phyloP scores from a whole-genome alignment of 2,113 vertebrate genomes.

The Carassius gibelio region DNA sequence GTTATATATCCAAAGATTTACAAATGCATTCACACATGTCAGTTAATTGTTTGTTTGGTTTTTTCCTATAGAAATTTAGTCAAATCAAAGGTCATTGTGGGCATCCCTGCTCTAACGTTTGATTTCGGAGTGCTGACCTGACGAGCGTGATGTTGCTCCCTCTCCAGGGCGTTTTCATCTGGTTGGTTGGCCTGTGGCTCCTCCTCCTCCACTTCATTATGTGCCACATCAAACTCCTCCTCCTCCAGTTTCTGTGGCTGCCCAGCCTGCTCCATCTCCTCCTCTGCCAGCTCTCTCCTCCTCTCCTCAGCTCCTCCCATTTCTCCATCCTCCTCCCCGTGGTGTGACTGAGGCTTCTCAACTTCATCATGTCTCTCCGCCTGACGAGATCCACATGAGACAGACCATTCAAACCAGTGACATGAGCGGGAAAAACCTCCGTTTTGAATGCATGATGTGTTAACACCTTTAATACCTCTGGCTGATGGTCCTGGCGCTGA shows the following conservation, averaged over 20 bases:
- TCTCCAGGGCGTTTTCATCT: slow-evolving; percentile 71
- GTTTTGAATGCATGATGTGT: neutral
- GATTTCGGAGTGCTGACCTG: slow-evolving; percentile 57
- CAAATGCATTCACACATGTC: too few species aligned
- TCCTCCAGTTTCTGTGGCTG: slow-evolving; percentile 79
- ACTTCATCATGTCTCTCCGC: slow-evolving; percentile 38
- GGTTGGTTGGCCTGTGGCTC: slow-evolving; percentile 66
- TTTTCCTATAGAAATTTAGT: too few species aligned
- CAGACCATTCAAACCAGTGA: neutral
- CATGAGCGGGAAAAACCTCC: neutral
- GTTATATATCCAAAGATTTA: too few species aligned
- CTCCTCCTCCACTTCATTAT: slow-evolving; percentile 67
- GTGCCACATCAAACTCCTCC: slow-evolving; percentile 69
- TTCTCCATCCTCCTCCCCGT: slow-evolving; percentile 64
- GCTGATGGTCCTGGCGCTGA: slow-evolving; percentile 32
- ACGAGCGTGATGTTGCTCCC: slow-evolving; percentile 62
- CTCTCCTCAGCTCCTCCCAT: slow-evolving; percentile 81
- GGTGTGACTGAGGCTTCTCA: slow-evolving; percentile 43
- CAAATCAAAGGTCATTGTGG: too few species aligned
- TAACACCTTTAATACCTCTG: slow-evolving; percentile 57
- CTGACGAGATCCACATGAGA: slow-evolving; percentile 38
- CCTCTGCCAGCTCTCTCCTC: slow-evolving; percentile 87
- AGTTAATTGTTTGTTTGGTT: too few species aligned
- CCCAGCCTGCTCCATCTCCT: slow-evolving; percentile 86
- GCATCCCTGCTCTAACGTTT: neutral